Evolutionary conservation across 2,888 invertebrate species (phyloP).

Genomic region (Empis stercorea): DNA sequence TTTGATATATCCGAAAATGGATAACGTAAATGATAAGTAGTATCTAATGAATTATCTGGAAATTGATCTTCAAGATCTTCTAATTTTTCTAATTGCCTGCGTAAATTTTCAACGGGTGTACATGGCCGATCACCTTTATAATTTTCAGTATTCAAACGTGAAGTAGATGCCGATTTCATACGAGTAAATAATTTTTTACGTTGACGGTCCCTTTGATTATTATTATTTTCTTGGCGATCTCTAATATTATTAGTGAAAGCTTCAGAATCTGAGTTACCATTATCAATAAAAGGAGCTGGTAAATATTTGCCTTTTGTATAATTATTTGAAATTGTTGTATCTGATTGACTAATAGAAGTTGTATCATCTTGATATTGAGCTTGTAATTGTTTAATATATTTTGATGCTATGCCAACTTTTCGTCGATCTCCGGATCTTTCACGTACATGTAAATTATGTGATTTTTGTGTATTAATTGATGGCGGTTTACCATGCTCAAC

Average conservation of each 20-base stretch:
- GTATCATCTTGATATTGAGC: slow-evolving; percentile 26
- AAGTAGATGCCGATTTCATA: slow-evolving; percentile 55
- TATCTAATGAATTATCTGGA: slow-evolving; percentile 54
- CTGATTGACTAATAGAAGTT: slow-evolving; percentile 34
- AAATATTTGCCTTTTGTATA: slow-evolving; percentile 29
- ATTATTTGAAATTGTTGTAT: slow-evolving; percentile 35
- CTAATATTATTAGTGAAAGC: slow-evolving; percentile 28
- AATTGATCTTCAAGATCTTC: slow-evolving; percentile 75
- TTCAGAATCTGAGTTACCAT: slow-evolving; percentile 34
- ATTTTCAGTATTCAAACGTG: slow-evolving; percentile 46
- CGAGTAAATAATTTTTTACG: slow-evolving; percentile 55
- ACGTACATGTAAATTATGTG: slow-evolving; percentile 9
- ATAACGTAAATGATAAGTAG: slow-evolving; percentile 64
- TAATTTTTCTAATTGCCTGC: slow-evolving; percentile 64
- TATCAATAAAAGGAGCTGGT: slow-evolving; percentile 23
- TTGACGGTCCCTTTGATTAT: slow-evolving; percentile 40
- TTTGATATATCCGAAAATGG: slow-evolving; percentile 58
- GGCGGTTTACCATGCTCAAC: slow-evolving; percentile 21
- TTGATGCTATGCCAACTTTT: slow-evolving; percentile 28
- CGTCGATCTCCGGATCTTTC: slow-evolving; percentile 20
- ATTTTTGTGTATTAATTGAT: not conserved
- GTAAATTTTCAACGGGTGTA: slow-evolving; percentile 64
- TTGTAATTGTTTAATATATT: slow-evolving; percentile 32
- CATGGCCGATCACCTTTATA: slow-evolving; percentile 41
- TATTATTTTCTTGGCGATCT: slow-evolving; percentile 36